Base-by-base conservation (phyloP, 2,113 vertebrate genomes). In the Myotis lucifugus region DNA sequence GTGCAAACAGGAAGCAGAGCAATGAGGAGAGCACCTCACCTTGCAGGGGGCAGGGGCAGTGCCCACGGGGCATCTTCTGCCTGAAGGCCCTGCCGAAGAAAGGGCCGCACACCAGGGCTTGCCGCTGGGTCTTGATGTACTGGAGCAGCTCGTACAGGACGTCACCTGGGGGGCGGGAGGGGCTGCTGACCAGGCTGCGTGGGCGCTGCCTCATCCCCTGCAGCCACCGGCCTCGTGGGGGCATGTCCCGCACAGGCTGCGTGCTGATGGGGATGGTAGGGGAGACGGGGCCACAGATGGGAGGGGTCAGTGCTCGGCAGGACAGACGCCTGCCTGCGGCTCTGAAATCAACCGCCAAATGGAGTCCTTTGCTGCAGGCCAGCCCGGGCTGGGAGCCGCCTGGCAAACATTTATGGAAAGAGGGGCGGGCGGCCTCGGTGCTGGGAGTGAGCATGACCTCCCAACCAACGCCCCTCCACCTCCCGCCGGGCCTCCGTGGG, bases 71-170 rank as follows among this genome's bases (percentile, higher is more conserved):
- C 21, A 84, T 50, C 27, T 74, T 67, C 85, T 97, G 98, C 67
- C 95, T 37, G 64, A 97, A 88, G 42, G 93, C 42, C 0, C 93
- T 83, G 74, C 67, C 97, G 67, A 96, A 81, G 90, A 98, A 87
- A 56, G 97, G 97, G 84, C 97, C 96, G 74, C 97, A 97, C 73
- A 98, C 96, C 78, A 98, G 95, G 66, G 96, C 98, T 97, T 96
- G 98, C 95, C 99, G 98, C 78, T 99, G 98, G 78, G 99, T 99
- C 96, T 98, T 99, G 40, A 99, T 99, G 92, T 98, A 99, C 95
- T 98, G 99, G 23, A 99, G 98, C 82, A 99, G 98, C 97, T 99
- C 99, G 87, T 99, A 99, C 8, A 99, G 97, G 88, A 99, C 99
- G 61, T 99, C 99, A 11, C 99, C 99, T 99, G 90, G 12, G 78